These are phyloP conservation scores for Ceratosolen fusciceps DNA, from an alignment of 1,140 invertebrate species.

Conservation along the genomic window DNA sequence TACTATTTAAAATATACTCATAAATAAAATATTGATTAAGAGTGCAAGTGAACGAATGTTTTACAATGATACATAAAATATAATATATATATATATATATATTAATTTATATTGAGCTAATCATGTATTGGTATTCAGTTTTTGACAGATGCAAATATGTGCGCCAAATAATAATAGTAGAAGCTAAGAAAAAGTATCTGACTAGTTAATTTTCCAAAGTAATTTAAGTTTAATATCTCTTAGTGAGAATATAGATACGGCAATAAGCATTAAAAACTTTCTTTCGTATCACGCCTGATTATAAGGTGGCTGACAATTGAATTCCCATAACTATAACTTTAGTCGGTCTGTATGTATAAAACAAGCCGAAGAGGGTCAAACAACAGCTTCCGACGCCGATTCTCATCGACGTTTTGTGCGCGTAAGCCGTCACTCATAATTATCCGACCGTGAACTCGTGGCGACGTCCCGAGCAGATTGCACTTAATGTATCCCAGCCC, in stretches of 20 bases:
- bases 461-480: background rate
- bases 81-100: no score
- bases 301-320: constrained; percentile 13
- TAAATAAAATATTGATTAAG: no score
- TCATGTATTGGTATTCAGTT: no score
- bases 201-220: constrained; percentile 36
- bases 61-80: no score
- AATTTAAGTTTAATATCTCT: constrained; percentile 19
- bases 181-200: background rate
- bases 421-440: constrained; percentile 24
- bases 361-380: background rate
- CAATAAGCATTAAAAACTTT: constrained; percentile 3
- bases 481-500: background rate
- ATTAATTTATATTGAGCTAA: no score
- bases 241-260: no score
- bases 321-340: background rate
- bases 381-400: background rate
- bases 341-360: background rate
- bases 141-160: no score
- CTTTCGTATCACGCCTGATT: constrained; percentile 24
- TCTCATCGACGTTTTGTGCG: constrained; percentile 9
- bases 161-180: no score
- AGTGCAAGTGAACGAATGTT: no score
- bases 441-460: background rate
- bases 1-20: no score